Evolutionary conservation across 2,888 invertebrate species (phyloP), one percentile per base, ranked within the genome.

Genomic region (Tetramorium bicarinatum): DNA sequence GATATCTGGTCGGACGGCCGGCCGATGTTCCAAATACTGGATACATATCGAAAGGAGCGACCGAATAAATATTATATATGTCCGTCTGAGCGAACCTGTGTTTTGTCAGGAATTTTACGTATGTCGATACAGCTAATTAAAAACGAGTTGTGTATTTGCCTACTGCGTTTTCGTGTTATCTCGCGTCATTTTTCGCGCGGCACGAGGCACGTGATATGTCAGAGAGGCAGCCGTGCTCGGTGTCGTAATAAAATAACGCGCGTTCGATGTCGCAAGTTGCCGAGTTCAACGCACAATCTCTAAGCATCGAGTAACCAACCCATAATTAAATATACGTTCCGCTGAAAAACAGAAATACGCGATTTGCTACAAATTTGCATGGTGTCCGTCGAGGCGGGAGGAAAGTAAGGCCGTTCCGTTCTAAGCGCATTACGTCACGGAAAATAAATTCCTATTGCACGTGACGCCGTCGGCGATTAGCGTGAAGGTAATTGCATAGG

Each of bases 401-500:
- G 62, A 62, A 81, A 77, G 61, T 75, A 61, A 81, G 38, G 61
- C 56, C 77, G 61, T 59, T 47, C 74, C 47, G 56, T 80, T 77
- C 64, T 66, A 75, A 59, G 56, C 76, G 77, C 79, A 84, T 83
- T 82, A 67, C 83, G 69, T 83, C 80, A 83, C 74, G 80, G 49
- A 80, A 89, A 87, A 89, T 87, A 86, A 89, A 87, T 89, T 90
- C 87, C 88, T 89, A 87, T 92, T 91, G 87, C 85, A 85, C 79
- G 84, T 87, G 87, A 91, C 87, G 88, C 90, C 90, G 87, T 82
- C 72, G 87, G 88, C 86, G 90, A 91, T 90, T 90, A 89, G 74
- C 82, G 83, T 81, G 80, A 82, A 74, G 81, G 85, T 91, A 89
- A 91, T 91, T 91, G 88, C 87, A 84, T 49, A 76, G 87, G 79